Percentiles rank a stretch among this genome's conserved stretches.
phyloP scores from a whole-genome alignment of 2,797 vertebrate species.

The Sparus aurata region DNA sequence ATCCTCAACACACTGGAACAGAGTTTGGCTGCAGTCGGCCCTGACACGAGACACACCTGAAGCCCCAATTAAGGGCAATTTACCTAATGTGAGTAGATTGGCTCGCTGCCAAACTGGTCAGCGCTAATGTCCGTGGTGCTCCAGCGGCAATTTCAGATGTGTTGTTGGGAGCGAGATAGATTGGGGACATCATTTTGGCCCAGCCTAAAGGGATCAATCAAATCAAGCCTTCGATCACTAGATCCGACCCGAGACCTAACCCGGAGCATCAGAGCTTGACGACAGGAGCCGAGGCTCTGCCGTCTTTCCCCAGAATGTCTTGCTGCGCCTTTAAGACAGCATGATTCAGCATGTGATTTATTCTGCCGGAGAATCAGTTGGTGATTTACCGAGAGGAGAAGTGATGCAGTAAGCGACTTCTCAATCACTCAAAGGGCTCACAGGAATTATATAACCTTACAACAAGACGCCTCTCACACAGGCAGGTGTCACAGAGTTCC shows the following conservation, averaged over 20 bases:
- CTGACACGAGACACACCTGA: background rate
- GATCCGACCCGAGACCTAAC: too few species aligned
- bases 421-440: conserved; percentile 9
- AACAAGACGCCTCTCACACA: background rate
- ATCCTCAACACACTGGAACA: background rate
- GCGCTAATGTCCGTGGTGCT: conserved; percentile 1
- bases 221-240: background rate
- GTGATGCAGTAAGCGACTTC: background rate
- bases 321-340: background rate
- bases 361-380: background rate
- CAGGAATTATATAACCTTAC: background rate
- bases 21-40: conserved; percentile 2
- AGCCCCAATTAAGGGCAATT: conserved; percentile 29
- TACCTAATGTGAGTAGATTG: conserved; percentile 35
- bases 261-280: too few species aligned
- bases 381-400: conserved; percentile 12
- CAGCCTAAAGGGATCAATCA: background rate
- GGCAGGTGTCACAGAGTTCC: background rate
- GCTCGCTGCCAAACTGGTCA: conserved; percentile 31
- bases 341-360: background rate
- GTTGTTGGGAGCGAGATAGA: background rate
- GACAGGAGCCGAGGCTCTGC: too few species aligned
- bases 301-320: too few species aligned
- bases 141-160: conserved; percentile 19
- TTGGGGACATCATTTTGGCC: conserved; percentile 1